These are phyloP conservation scores for Okamejei kenojei DNA, from an alignment of 2,797 vertebrate species.

Conservation along the genomic window DNA sequence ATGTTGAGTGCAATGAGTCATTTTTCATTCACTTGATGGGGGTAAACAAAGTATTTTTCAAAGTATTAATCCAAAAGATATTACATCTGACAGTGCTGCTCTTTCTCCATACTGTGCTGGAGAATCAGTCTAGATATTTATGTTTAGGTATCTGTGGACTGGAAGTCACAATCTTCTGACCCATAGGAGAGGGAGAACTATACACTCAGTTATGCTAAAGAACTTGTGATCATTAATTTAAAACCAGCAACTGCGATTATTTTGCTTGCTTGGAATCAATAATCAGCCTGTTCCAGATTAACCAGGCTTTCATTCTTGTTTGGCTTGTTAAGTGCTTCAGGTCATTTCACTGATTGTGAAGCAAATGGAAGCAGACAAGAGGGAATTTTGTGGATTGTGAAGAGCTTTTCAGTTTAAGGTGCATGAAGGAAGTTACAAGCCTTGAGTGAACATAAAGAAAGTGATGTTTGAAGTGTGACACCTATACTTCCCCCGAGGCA, in stretches of 20 bases:
- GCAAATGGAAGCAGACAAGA: not conserved
- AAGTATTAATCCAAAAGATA: too few species aligned
- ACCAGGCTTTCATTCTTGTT: not conserved
- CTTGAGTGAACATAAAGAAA: not conserved
- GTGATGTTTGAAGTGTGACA: not conserved
- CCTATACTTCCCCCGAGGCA: not conserved
- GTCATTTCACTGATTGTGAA: not conserved
- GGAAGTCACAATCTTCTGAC: too few species aligned
- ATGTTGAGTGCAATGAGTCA: too few species aligned
- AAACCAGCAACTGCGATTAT: not conserved
- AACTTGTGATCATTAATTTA: not conserved
- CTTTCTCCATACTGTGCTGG: too few species aligned
- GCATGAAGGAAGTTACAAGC: not conserved
- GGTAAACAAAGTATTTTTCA: too few species aligned
- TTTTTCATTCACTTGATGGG: too few species aligned
- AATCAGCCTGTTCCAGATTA: not conserved
- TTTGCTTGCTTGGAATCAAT: not conserved
- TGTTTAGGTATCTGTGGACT: too few species aligned
- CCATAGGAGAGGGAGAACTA: too few species aligned
- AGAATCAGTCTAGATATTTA: too few species aligned
- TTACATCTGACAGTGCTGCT: too few species aligned
- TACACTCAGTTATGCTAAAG: too few species aligned
- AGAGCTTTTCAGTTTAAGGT: not conserved
- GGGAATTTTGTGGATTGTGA: not conserved
- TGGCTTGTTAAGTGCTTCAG: not conserved